phyloP scores from a whole-genome alignment of 2,797 vertebrate species.

The Phoxinus dragarum region DNA sequence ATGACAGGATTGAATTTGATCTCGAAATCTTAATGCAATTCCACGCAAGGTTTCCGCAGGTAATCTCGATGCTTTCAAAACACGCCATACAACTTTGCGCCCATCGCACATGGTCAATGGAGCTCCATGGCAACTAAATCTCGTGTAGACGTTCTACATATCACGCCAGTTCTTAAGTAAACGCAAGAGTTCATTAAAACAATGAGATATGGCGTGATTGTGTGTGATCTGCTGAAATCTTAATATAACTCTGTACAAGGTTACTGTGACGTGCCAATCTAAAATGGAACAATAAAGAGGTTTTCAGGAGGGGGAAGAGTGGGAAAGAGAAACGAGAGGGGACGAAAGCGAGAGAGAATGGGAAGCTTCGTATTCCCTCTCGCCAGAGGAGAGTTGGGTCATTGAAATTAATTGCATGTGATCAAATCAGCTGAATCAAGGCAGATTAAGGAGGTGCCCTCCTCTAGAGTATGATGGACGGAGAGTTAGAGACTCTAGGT shows the following conservation, averaged over 20 bases:
- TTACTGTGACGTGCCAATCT: constrained; percentile 59
- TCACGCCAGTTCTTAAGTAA: constrained; percentile 7
- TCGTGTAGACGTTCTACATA: constrained; percentile 34
- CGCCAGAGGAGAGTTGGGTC: constrained; percentile 61
- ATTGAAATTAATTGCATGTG: constrained; percentile 81
- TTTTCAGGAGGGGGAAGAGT: constrained; percentile 64
- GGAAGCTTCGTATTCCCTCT: constrained; percentile 55
- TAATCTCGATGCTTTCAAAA: constrained; percentile 6
- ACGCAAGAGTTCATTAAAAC: constrained; percentile 49
- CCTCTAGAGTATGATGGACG: constrained; percentile 63
- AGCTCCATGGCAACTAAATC: constrained; percentile 49
- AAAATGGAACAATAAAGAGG: constrained; percentile 58
- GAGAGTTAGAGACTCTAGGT: constrained; percentile 64
- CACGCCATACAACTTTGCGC: not conserved
- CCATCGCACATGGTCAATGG: constrained; percentile 13
- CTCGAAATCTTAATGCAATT: not conserved
- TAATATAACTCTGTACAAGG: constrained; percentile 59
- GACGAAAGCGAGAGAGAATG: constrained; percentile 51
- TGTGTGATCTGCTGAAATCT: constrained; percentile 46
- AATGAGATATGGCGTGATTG: constrained; percentile 1
- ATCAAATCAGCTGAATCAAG: constrained; percentile 80
- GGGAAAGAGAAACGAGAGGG: constrained; percentile 50
- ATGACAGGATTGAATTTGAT: not conserved
- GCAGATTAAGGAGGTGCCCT: constrained; percentile 21
- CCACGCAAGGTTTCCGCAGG: not conserved